phyloP scores from a whole-genome alignment of 92 coral and sea anemone species.

The Epizoanthus rinbou region DNA sequence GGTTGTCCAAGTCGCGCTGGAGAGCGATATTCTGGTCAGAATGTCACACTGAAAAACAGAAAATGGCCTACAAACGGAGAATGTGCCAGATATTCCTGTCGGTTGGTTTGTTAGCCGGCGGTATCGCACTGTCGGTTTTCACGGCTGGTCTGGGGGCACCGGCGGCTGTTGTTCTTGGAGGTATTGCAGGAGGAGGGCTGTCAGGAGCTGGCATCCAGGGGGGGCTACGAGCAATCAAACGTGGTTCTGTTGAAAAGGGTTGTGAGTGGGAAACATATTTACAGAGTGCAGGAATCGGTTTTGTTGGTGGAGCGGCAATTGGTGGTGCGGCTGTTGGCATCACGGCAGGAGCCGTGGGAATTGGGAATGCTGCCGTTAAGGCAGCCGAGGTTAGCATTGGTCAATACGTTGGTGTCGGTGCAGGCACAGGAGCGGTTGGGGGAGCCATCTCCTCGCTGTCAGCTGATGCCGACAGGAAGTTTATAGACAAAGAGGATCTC shows the following conservation, averaged over 20 bases:
- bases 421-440: conserved; percentile 42
- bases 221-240: conserved; percentile 11
- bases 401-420: conserved; percentile 39
- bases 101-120: conserved; percentile 24
- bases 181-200: conserved; percentile 17
- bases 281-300: conserved; percentile 37
- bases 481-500: conserved; percentile 46
- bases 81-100: conserved; percentile 18
- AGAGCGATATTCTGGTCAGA: conserved; percentile 62
- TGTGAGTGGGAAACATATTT: conserved; percentile 32
- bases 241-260: conserved; percentile 36
- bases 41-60: conserved; percentile 51
- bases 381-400: conserved; percentile 6
- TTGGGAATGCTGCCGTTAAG: conserved; percentile 50
- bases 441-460: conserved; percentile 25
- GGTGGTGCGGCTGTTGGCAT: conserved; percentile 60
- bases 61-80: conserved; percentile 12
- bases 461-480: conserved; percentile 31
- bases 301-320: conserved; percentile 27
- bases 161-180: not conserved
- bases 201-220: conserved; percentile 21
- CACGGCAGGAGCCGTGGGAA: conserved; percentile 43
- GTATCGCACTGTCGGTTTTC: not conserved
- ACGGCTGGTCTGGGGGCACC: conserved; percentile 57
- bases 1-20: conserved; percentile 37